phyloP scores from a whole-genome alignment of 2,113 vertebrate species.

The Pandion haliaetus region DNA sequence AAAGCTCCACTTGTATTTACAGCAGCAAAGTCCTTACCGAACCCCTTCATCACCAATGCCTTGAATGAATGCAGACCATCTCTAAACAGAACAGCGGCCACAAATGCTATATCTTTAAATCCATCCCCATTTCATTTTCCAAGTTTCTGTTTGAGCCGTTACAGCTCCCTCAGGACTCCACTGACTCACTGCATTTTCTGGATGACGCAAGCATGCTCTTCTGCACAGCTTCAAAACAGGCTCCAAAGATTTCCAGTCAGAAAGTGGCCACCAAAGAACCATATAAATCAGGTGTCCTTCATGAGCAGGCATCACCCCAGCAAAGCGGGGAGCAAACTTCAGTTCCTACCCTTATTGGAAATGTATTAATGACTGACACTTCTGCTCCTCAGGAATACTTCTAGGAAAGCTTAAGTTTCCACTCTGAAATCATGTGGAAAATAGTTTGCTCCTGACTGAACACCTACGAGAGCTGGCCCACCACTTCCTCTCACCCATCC shows the following conservation, averaged over 20 bases:
- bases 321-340: background rate
- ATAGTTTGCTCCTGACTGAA: background rate
- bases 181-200: slow-evolving; percentile 72
- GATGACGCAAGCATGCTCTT: slow-evolving; percentile 72
- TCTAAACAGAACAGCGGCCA: background rate
- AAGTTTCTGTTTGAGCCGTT: slow-evolving; percentile 68
- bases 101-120: slow-evolving; percentile 72
- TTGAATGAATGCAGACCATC: background rate
- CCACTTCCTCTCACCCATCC: background rate
- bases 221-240: slow-evolving; percentile 69
- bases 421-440: background rate
- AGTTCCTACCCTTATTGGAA: background rate
- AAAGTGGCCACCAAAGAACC: slow-evolving; percentile 1
- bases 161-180: slow-evolving; percentile 67
- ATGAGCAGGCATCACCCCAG: background rate
- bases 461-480: background rate
- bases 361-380: background rate
- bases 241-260: slow-evolving; percentile 46
- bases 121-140: slow-evolving; percentile 26
- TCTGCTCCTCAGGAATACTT: background rate
- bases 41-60: slow-evolving; percentile 21
- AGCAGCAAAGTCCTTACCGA: background rate
- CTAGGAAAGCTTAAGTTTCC: background rate
- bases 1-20: background rate
- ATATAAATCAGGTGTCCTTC: background rate